phyloP scores from a whole-genome alignment of 2,888 invertebrate species.

The Apodemia duryi region DNA sequence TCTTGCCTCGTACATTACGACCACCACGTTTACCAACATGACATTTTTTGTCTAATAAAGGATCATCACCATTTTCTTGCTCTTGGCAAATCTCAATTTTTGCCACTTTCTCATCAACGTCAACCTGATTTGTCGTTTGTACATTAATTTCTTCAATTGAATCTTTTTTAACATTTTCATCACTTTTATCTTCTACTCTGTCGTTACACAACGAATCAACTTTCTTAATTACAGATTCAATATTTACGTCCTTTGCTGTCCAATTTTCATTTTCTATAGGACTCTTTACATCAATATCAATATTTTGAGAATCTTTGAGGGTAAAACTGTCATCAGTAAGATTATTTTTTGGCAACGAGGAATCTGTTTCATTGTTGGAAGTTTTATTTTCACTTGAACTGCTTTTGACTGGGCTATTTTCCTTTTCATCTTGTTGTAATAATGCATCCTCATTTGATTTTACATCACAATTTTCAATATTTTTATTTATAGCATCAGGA shows the following conservation, averaged over 20 bases:
- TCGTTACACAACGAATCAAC: constrained; percentile 83
- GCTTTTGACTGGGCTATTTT: neutral
- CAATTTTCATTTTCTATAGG: constrained; percentile 87
- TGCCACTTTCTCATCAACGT: constrained; percentile 18
- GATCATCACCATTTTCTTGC: constrained; percentile 37
- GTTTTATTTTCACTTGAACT: constrained; percentile 3
- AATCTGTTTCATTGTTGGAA: neutral
- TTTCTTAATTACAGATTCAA: constrained; percentile 90
- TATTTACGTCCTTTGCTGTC: constrained; percentile 88
- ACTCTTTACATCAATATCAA: constrained; percentile 54
- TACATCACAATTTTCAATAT: constrained; percentile 20
- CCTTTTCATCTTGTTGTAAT: constrained; percentile 17
- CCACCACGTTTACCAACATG: constrained; percentile 58
- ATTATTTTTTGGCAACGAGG: constrained; percentile 19
- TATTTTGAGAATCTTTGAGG: constrained; percentile 28
- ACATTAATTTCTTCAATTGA: constrained; percentile 18
- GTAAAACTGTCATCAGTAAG: constrained; percentile 21
- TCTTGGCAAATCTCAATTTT: constrained; percentile 34
- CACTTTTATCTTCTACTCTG: constrained; percentile 34
- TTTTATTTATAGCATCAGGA: neutral
- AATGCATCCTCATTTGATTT: neutral
- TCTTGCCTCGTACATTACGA: constrained; percentile 63
- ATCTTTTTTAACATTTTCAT: constrained; percentile 8
- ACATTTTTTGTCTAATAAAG: constrained; percentile 37
- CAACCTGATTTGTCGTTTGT: constrained; percentile 14